Evolutionary conservation across 2,888 invertebrate genomes (phyloP), one percentile per base, ranked within the genome.

Genomic region (Apamea anceps): DNA sequence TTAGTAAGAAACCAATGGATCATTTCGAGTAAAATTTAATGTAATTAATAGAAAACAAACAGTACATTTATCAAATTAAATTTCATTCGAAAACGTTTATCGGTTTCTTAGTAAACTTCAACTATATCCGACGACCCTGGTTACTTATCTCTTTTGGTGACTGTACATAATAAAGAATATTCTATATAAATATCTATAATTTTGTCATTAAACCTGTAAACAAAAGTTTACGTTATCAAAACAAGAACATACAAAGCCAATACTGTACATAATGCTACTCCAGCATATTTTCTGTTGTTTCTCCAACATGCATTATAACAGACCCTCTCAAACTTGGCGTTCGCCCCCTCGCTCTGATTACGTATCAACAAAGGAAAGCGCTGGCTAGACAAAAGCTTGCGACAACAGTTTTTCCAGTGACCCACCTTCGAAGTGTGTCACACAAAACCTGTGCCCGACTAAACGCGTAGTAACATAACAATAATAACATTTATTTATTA

Each of bases 391-490:
- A 87, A 88, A 87, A 84, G 86, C 65, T 75, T 73, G 68, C 25
- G 65, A 84, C 73, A 83, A 77, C 81, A 82, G 83, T 88, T 89
- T 87, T 89, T 88, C 78, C 71, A 87, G 77, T 75, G 77, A 87
- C 86, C 82, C 77, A 85, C 74, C 90, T 88, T 80, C 45, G 57
- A 90, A 90, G 81, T 82, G 81, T 85, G 85, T 82, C 89, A 89
- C 76, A 84, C 63, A 79, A 70, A 81, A 75, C 54, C 18, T 63
- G 63, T 79, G 80, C 75, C 75, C 42, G 51, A 73, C 79, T 71
- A 73, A 81, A 77, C 74, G 72, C 32, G 60, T 67, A 71, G 51
- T 51, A 68, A 65, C 74, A 80, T 74, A 60, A 88, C 85, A 32
- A 32, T 32, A 32, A 32, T 32, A 32, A 32, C 32, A 32, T 32